Evolutionary conservation across 2,113 vertebrate genomes (phyloP).

Genomic region (Pampusana beccarii): DNA sequence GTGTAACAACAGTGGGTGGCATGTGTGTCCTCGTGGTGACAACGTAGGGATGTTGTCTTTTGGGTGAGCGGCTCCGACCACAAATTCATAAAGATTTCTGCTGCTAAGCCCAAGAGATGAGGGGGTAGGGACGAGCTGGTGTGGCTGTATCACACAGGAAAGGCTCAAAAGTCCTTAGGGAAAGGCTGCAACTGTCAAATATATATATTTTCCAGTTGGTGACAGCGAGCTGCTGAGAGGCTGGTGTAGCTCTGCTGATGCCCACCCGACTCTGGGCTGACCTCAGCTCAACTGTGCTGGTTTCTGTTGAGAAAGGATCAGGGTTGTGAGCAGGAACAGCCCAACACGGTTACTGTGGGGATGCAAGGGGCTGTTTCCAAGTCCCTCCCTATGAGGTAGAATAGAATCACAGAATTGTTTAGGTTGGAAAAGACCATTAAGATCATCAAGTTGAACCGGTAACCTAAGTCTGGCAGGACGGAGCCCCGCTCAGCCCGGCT

Average conservation of each 20-base stretch:
- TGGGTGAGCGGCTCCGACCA: background rate
- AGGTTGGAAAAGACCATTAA: no score
- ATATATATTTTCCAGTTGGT: background rate
- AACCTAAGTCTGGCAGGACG: background rate
- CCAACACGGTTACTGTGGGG: background rate
- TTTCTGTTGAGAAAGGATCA: background rate
- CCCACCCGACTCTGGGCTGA: background rate
- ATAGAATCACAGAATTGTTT: no score
- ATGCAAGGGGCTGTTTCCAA: background rate
- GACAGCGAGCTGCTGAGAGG: background rate
- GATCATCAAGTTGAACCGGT: no score
- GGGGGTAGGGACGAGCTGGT: background rate
- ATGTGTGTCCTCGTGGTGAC: fast-evolving
- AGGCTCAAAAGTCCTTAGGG: background rate
- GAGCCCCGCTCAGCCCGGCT: background rate
- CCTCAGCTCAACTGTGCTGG: background rate
- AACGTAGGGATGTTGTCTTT: background rate
- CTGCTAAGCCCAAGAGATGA: background rate
- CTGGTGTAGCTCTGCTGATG: background rate
- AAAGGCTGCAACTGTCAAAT: background rate
- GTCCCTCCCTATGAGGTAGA: no score
- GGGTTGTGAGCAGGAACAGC: background rate
- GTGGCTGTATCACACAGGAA: background rate
- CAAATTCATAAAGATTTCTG: background rate
- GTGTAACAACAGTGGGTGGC: background rate